A percentile compares a stretch with the other conserved stretches of the same genome.
Conservation (phyloP, 2,113 vertebrate species). For the Saimiri boliviensis region DNA sequence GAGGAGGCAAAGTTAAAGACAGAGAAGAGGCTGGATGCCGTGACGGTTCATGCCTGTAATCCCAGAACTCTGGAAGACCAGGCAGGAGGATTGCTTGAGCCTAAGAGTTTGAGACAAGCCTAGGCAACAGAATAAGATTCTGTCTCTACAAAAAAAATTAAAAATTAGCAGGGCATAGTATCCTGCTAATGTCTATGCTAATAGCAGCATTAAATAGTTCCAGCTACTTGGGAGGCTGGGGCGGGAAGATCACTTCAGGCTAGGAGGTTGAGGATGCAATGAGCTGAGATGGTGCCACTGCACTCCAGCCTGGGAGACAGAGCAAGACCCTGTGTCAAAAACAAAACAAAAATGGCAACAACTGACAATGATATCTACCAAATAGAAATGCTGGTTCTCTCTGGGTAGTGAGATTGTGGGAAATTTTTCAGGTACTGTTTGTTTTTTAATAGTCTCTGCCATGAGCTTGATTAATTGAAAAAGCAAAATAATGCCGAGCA, state of each 20-base stretch:
- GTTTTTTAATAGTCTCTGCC: not conserved
- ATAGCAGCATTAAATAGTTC: not conserved
- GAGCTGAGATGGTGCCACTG: not conserved
- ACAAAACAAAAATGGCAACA: not conserved
- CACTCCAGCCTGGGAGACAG: not conserved
- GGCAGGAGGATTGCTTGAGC: no score
- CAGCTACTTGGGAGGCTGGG: not conserved
- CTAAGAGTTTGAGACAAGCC: no score
- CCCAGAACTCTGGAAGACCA: no score
- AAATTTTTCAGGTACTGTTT: not conserved
- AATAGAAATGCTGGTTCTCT: not conserved
- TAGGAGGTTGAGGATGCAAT: not conserved
- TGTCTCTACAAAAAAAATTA: no score
- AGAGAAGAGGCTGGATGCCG: no score
- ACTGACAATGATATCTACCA: not conserved
- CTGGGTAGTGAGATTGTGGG: not conserved
- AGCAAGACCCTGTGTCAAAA: no score
- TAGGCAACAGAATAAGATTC: no score
- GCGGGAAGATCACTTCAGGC: not conserved
- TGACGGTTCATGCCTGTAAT: no score
- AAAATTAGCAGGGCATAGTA: no score
- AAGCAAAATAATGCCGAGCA: not conserved
- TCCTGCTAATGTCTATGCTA: no score
- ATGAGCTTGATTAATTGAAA: not conserved
- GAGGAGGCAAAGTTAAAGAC: not conserved